A percentile compares a stretch with the other conserved stretches of the same genome.
These are phyloP conservation scores for Limnephilus marmoratus DNA, from an alignment of 2,888 invertebrate species.

Conservation along the genomic window DNA sequence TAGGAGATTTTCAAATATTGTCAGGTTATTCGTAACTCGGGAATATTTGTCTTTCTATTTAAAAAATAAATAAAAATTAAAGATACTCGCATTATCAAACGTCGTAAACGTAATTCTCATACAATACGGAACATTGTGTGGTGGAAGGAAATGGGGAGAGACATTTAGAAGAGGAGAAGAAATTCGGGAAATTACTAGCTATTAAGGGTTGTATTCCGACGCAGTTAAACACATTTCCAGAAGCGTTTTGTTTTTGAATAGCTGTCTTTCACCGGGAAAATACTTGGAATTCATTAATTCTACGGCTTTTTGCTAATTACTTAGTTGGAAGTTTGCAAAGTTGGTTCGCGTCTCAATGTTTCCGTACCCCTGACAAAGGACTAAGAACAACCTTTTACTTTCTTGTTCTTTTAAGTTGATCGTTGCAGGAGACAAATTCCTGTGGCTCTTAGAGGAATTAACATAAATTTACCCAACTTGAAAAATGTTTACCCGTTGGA, in stretches of 20 bases:
- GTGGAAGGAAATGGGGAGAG: background rate
- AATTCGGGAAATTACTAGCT: background rate
- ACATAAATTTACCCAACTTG: background rate
- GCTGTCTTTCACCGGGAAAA: background rate
- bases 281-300: background rate
- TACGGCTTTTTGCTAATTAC: background rate
- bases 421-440: conserved; percentile 26
- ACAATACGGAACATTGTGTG: background rate
- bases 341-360: background rate
- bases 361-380: background rate
- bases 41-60: too few relatives aligned
- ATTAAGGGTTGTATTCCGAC: background rate
- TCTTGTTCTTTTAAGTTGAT: conserved; percentile 27
- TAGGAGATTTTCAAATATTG: too few relatives aligned
- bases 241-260: background rate
- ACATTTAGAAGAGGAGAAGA: background rate
- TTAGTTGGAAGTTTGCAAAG: background rate
- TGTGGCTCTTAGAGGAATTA: background rate
- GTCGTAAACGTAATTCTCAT: background rate
- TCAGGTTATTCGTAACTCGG: too few relatives aligned
- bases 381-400: conserved; percentile 2
- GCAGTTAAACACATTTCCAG: background rate
- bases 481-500: background rate
- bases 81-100: too few relatives aligned
- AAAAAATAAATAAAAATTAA: too few relatives aligned